Evolutionary conservation across 1,140 invertebrate species (phyloP), one percentile per base, ranked within the genome.

Genomic region (Drosophila erecta): DNA sequence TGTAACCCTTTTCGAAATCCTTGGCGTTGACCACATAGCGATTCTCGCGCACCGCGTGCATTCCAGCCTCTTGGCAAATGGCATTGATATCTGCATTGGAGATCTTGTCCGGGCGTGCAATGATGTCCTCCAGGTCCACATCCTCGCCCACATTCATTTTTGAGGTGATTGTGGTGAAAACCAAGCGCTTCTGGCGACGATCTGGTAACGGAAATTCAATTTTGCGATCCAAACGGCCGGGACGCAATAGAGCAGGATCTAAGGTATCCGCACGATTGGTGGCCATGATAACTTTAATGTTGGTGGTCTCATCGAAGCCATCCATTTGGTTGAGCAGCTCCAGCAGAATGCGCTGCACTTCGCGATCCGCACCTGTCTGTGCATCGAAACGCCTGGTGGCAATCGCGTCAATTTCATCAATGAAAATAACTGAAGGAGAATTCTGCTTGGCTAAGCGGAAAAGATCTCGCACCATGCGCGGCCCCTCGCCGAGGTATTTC

Each of bases 211-310:
- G 99, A 90, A 99, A 99, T 93, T 99, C 99, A 75, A 99, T 99
- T 94, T 99, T 99, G 72, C 99, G 94, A 93, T 99, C 99, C 49
- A 99, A 94, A 92, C 99, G 95, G 41, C 99, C 99, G 22, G 99
- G 99, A 87, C 99, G 95, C 2, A 99, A 93, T 0, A 99, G 93
- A 17, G 99, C 99, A 49, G 99, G 99, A 94, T 99, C 99, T 47
- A 99, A 93, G 8, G 99, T 99, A 91, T 99, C 99, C 35, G 98
- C 98, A 3, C 91, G 90, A 72, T 99, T 99, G 3, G 99, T 99
- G 1, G 99, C 99, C 99, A 99, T 99, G 51, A 99, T 99, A 7
- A 99, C 98, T 94, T 99, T 99, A 20, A 99, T 98, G 94, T 99
- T 99, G 15, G 98, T 99, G 2, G 98, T 99, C 93, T 99, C 98